Percentiles rank a stretch among this genome's conserved stretches.
phyloP scores from a whole-genome alignment of 2,888 invertebrate species.

The Noctua fimbriata region DNA sequence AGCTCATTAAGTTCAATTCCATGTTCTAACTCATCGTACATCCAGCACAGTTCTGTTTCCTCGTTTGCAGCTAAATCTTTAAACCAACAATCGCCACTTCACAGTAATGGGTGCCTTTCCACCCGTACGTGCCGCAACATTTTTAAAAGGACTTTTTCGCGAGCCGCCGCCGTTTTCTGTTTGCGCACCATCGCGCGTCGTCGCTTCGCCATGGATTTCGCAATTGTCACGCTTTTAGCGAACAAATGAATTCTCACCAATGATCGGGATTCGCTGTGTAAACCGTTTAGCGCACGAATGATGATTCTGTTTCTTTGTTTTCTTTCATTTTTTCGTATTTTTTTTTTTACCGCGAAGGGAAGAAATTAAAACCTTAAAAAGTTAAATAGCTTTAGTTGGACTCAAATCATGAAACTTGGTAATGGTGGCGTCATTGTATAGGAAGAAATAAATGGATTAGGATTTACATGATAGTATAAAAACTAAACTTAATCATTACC shows the following conservation, averaged over 20 bases:
- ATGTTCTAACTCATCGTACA: slow-evolving; percentile 8
- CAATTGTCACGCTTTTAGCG: slow-evolving; percentile 86
- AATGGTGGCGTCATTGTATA: neutral
- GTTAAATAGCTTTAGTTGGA: slow-evolving; percentile 18
- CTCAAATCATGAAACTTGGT: neutral
- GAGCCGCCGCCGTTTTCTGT: slow-evolving; percentile 81
- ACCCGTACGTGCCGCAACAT: slow-evolving; percentile 89
- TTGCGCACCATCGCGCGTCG: slow-evolving; percentile 77
- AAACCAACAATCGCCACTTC: slow-evolving; percentile 89
- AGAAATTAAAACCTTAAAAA: slow-evolving; percentile 28
- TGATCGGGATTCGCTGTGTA: slow-evolving; percentile 83
- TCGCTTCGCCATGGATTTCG: slow-evolving; percentile 74
- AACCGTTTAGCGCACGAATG: slow-evolving; percentile 83
- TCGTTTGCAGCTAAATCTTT: slow-evolving; percentile 86
- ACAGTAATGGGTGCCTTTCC: slow-evolving; percentile 88
- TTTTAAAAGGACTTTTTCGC: slow-evolving; percentile 91
- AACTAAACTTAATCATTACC: slow-evolving; percentile 1
- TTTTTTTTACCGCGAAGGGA: slow-evolving; percentile 24
- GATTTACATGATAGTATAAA: neutral
- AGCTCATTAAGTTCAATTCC: slow-evolving; percentile 7
- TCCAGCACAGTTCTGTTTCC: slow-evolving; percentile 67
- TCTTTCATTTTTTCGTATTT: slow-evolving; percentile 18
- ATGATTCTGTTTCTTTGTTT: slow-evolving; percentile 61
- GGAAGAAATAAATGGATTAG: neutral
- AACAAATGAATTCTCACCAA: slow-evolving; percentile 86